Base-by-base conservation (phyloP, 2,113 vertebrate species). In the Morone chrysops region DNA sequence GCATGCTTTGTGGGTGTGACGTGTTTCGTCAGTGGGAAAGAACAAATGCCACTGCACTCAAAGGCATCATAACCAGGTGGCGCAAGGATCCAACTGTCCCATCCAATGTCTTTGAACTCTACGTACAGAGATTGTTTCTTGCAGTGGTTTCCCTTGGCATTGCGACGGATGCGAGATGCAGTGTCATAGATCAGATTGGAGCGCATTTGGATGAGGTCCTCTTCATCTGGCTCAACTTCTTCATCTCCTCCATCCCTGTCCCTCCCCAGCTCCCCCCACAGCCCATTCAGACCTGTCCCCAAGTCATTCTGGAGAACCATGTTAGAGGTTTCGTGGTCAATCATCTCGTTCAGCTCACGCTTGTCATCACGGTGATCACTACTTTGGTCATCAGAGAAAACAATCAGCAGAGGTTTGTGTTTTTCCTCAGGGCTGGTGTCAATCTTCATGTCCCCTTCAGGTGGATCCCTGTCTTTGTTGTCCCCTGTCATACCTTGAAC, bases 71-170 rank as follows among this genome's bases (percentile, higher is more conserved):
- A 99, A 5, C 97, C 97, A 0, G 95, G 86, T 0, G 98, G 98
- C 0, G 98, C 98, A 0, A 99, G 96, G 92, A 99, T 98, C 98
- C 98, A 99, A 50, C 96, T 98, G 88, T 99, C 97, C 98, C 98
- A 99, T 11, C 98, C 98, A 0, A 99, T 99, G 78, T 99, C 98
- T 87, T 99, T 99, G 94, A 99, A 99, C 88, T 99, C 97, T 0
- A 99, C 97, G 22, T 96, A 98, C 50, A 99, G 96, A 0, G 97
- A 96, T 11, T 95, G 97, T 81, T 96, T 97, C 90, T 97, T 98
- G 93, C 98, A 99, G 83, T 96, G 97, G 92, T 98, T 97, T n/a
- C 97, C 97, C 61, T 98, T 99, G 45, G 97, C 98, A 0, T 99
- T 99, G 85, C 98, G 96, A 6, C 98, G 94, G 83, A 97, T 98